Evolutionary conservation across 1,140 invertebrate species (phyloP).

Genomic region (Homarus americanus): DNA sequence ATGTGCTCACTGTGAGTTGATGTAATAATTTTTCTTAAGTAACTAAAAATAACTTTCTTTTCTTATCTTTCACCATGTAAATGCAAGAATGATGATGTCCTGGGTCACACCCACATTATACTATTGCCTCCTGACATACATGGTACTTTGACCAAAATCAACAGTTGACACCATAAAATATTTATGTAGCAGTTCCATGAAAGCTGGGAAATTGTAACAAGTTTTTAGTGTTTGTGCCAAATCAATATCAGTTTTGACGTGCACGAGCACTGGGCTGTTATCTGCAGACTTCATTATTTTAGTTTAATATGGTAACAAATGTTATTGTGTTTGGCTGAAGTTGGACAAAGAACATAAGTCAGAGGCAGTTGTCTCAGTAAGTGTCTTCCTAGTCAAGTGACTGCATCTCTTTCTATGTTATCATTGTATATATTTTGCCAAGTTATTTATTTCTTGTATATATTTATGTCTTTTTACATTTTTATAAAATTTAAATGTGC

Average conservation of each 20-base stretch:
- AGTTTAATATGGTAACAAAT: neutral
- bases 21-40: neutral
- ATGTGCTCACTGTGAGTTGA: neutral
- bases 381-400: slow-evolving; percentile 71
- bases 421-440: slow-evolving; percentile 11
- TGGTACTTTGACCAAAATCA: neutral
- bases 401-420: slow-evolving; percentile 56
- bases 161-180: neutral
- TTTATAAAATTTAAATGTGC: slow-evolving; percentile 49
- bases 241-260: neutral
- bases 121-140: neutral
- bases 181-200: neutral
- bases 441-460: slow-evolving; percentile 64
- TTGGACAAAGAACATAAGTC: neutral
- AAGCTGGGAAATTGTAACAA: neutral
- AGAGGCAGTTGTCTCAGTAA: slow-evolving; percentile 37
- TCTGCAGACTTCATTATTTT: too few relatives aligned
- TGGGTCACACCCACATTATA: neutral
- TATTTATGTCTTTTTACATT: slow-evolving; percentile 58
- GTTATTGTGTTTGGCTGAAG: neutral
- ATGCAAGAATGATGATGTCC: neutral
- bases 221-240: neutral
- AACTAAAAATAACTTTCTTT: neutral
- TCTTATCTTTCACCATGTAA: neutral
- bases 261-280: neutral